These are phyloP conservation scores for Monochamus saltuarius DNA, from an alignment of 1,140 invertebrate genomes.

Conservation along the genomic window DNA sequence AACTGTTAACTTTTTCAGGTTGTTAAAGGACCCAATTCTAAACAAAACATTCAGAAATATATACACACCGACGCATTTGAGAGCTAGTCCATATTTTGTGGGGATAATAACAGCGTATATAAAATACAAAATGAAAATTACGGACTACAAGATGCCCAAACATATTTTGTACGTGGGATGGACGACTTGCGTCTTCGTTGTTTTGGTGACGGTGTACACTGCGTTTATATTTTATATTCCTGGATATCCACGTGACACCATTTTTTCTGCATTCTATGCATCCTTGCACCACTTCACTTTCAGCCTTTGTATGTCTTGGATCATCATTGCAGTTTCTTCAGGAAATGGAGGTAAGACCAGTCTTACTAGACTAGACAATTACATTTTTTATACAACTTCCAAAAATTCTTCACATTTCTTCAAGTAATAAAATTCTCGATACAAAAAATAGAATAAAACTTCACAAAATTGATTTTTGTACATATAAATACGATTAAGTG, in stretches of 20 bases:
- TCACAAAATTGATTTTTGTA: too few species aligned
- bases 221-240: slow-evolving; percentile 63
- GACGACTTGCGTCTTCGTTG: slow-evolving; percentile 47
- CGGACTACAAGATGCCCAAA: slow-evolving; percentile 50
- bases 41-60: slow-evolving; percentile 63
- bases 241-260: slow-evolving; percentile 57
- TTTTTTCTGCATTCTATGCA: slow-evolving; percentile 65
- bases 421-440: too few species aligned
- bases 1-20: slow-evolving; percentile 52
- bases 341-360: slow-evolving; percentile 30
- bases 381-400: not conserved
- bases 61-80: slow-evolving; percentile 72
- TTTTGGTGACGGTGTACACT: slow-evolving; percentile 54
- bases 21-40: slow-evolving; percentile 60
- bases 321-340: slow-evolving; percentile 58
- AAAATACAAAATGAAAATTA: slow-evolving; percentile 60
- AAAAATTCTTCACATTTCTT: not conserved
- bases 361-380: not conserved
- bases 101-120: slow-evolving; percentile 63
- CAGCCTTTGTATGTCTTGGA: slow-evolving; percentile 68
- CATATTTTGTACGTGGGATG: slow-evolving; percentile 24
- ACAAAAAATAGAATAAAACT: too few species aligned
- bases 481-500: too few species aligned
- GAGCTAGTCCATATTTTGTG: slow-evolving; percentile 64
- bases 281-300: slow-evolving; percentile 65